These are phyloP conservation scores for Eriosoma lanigerum DNA, from an alignment of 1,140 invertebrate genomes.

Conservation along the genomic window DNA sequence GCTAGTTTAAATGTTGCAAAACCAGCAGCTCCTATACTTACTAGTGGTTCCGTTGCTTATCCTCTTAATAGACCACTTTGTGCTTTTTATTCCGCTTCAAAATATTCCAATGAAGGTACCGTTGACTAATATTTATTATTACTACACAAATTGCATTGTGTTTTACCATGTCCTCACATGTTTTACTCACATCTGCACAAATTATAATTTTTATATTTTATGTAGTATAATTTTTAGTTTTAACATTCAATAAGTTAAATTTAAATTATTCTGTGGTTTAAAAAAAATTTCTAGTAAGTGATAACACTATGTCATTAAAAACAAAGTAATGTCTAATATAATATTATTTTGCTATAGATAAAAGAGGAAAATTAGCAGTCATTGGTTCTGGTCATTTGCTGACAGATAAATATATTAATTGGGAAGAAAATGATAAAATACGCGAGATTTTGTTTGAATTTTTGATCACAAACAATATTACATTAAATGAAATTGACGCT, in stretches of 20 bases:
- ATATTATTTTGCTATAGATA: slow-evolving; percentile 47
- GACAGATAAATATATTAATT: slow-evolving; percentile 85
- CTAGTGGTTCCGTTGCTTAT: slow-evolving; percentile 89
- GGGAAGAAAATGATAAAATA: slow-evolving; percentile 91
- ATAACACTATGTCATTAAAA: neutral
- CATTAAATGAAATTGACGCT: slow-evolving; percentile 80
- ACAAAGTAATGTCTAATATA: neutral
- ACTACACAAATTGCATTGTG: slow-evolving; percentile 3
- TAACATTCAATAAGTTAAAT: too few relatives aligned
- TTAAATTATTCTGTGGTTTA: too few relatives aligned
- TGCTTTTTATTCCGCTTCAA: slow-evolving; percentile 68
- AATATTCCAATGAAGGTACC: slow-evolving; percentile 42
- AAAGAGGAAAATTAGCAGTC: slow-evolving; percentile 71
- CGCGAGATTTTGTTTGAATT: slow-evolving; percentile 86
- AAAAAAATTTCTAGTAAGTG: too few relatives aligned
- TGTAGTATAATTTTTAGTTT: neutral
- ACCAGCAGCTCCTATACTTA: slow-evolving; percentile 84
- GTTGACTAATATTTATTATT: neutral
- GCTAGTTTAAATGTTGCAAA: slow-evolving; percentile 91
- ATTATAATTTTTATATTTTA: neutral
- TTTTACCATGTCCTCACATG: too few relatives aligned
- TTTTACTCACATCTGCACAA: slow-evolving; percentile 7
- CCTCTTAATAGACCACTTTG: slow-evolving; percentile 90
- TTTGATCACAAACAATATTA: slow-evolving; percentile 70
- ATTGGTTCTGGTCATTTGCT: slow-evolving; percentile 79